Evolutionary conservation across 2,797 vertebrate species (phyloP).

Genomic region (Galaxias olidus): DNA sequence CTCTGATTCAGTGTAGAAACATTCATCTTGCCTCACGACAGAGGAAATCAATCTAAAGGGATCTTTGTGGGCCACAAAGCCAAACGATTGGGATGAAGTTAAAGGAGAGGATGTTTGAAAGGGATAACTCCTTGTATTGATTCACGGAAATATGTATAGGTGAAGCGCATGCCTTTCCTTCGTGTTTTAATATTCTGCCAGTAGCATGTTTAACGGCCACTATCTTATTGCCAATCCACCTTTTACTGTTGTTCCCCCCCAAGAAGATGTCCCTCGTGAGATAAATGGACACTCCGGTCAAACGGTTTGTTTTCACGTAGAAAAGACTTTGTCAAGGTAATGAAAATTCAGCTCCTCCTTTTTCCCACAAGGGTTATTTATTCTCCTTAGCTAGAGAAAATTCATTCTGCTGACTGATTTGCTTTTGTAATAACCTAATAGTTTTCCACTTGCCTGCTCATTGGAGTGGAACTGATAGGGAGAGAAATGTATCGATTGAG

Average conservation of each 20-base stretch:
- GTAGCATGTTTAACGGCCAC: too few species aligned
- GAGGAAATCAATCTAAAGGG: too few species aligned
- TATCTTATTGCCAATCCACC: neutral
- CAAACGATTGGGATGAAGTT: too few species aligned
- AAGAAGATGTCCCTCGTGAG: slow-evolving; percentile 12
- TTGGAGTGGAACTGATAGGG: slow-evolving; percentile 73
- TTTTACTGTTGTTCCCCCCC: neutral
- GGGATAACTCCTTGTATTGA: too few species aligned
- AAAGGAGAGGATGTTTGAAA: too few species aligned
- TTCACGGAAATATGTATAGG: too few species aligned
- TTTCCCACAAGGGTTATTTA: slow-evolving; percentile 60
- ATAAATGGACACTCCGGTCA: slow-evolving; percentile 39
- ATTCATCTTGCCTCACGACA: too few species aligned
- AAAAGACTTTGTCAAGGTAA: slow-evolving; percentile 43
- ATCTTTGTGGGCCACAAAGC: too few species aligned
- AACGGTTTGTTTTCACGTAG: slow-evolving; percentile 35
- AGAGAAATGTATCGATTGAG: slow-evolving; percentile 71
- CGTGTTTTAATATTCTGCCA: too few species aligned
- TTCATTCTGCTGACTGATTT: slow-evolving; percentile 78
- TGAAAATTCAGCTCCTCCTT: slow-evolving; percentile 59
- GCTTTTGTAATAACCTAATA: slow-evolving; percentile 80
- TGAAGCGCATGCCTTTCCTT: too few species aligned
- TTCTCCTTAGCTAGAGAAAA: slow-evolving; percentile 69
- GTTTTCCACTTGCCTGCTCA: slow-evolving; percentile 71
- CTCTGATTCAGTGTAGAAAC: too few species aligned